Evolutionary conservation across 2,888 invertebrate genomes (phyloP).

Genomic region (Mythimna impura): DNA sequence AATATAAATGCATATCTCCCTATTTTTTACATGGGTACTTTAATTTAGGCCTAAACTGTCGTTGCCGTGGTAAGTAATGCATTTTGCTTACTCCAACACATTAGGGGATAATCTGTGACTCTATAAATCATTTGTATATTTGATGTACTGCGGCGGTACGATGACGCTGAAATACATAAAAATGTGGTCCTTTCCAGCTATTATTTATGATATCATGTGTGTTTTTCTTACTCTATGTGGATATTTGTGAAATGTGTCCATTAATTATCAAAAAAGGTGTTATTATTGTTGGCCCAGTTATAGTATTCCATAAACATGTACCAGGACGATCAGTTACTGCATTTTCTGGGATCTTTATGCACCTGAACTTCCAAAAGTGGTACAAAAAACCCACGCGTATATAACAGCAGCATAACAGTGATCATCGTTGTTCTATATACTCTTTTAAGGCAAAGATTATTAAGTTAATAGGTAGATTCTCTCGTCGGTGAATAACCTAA

Average conservation of each 20-base stretch:
- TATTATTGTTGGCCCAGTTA: not conserved
- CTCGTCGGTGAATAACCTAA: not conserved
- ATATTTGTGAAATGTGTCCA: too few species aligned
- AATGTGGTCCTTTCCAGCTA: too few species aligned
- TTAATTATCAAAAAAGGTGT: not conserved
- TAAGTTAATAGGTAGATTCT: not conserved
- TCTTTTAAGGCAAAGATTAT: conserved; percentile 6
- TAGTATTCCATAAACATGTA: conserved; percentile 1
- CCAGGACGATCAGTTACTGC: not conserved
- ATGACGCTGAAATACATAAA: too few species aligned
- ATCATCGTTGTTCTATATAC: not conserved
- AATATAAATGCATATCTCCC: not conserved
- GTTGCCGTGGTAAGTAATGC: conserved; percentile 4
- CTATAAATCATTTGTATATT: conserved; percentile 9
- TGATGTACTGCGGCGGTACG: too few species aligned
- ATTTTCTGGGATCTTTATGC: conserved; percentile 4
- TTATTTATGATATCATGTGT: too few species aligned
- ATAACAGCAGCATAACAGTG: not conserved
- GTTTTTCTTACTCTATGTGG: too few species aligned
- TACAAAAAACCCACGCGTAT: not conserved
- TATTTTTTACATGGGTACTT: not conserved
- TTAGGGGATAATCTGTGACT: not conserved
- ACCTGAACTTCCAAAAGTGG: conserved; percentile 5
- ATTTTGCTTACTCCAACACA: not conserved
- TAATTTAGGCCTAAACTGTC: not conserved